A percentile compares a stretch with the other conserved stretches of the same genome.
phyloP scores from a whole-genome alignment of 2,113 vertebrate genomes.

The Gymnorhina tibicen region DNA sequence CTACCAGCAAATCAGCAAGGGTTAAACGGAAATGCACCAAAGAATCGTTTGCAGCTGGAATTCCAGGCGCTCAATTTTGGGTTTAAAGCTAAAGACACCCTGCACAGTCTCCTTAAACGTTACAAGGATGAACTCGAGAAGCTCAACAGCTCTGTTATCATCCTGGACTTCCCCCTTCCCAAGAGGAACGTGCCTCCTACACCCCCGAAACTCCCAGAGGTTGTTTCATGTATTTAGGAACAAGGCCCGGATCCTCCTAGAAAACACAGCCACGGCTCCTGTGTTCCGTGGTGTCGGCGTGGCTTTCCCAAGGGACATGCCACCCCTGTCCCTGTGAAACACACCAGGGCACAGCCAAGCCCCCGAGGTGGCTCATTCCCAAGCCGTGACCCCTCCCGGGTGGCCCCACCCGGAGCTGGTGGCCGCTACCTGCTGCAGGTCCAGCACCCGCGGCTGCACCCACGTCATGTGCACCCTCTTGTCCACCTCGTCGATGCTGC shows the following conservation, averaged over 20 bases:
- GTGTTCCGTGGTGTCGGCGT: rapidly evolving
- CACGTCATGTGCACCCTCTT: slow-evolving; percentile 97
- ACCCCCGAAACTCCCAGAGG: neutral
- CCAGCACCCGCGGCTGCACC: slow-evolving; percentile 94
- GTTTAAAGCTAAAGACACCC: neutral
- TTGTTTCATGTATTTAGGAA: neutral
- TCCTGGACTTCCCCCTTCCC: neutral
- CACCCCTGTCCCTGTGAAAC: neutral
- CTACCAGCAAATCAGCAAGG: rapidly evolving
- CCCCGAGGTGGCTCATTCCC: neutral
- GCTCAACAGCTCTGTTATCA: neutral
- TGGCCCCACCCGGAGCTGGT: neutral
- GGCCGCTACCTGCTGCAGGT: slow-evolving; percentile 86
- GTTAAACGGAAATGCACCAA: neutral
- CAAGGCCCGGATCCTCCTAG: neutral
- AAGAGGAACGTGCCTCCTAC: neutral
- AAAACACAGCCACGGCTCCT: too few species aligned
- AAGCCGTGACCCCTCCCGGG: neutral
- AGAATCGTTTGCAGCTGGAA: neutral
- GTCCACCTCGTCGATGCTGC: slow-evolving; percentile 96
- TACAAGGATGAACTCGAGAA: neutral
- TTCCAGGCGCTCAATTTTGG: neutral
- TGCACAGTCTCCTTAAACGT: neutral
- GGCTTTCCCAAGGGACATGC: too few species aligned
- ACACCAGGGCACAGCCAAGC: neutral